These are phyloP conservation scores for Ormia ochracea DNA, from an alignment of 2,888 invertebrate species.

Conservation along the genomic window DNA sequence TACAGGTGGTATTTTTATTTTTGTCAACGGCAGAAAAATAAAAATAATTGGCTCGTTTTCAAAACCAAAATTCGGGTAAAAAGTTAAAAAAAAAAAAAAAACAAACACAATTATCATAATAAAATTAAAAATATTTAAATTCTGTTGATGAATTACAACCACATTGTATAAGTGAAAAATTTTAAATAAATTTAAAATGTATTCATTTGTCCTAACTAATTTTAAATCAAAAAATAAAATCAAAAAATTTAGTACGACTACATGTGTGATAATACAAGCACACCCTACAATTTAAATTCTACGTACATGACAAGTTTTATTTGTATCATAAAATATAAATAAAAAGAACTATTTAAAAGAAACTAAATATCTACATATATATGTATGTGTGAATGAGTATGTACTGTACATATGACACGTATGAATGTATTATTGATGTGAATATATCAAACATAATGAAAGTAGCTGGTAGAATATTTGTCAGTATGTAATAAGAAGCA, in stretches of 20 bases:
- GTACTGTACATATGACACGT: too few relatives aligned
- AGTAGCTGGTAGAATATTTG: too few relatives aligned
- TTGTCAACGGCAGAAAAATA: slow-evolving; percentile 23
- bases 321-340: too few relatives aligned
- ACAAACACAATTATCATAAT: slow-evolving; percentile 23
- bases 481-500: too few relatives aligned
- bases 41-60: slow-evolving; percentile 53
- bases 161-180: slow-evolving; percentile 27
- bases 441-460: too few relatives aligned
- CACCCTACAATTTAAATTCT: too few relatives aligned
- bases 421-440: too few relatives aligned
- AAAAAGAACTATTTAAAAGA: too few relatives aligned
- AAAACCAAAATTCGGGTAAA: slow-evolving; percentile 24
- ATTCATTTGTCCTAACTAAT: background rate
- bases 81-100: slow-evolving; percentile 17
- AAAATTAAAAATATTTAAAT: slow-evolving; percentile 47
- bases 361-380: background rate
- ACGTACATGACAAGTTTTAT: too few relatives aligned
- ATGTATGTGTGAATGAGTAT: background rate
- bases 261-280: background rate
- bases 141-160: slow-evolving; percentile 41
- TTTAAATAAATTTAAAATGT: background rate
- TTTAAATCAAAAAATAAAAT: slow-evolving; percentile 3
- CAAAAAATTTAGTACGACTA: background rate
- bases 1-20: slow-evolving; percentile 59